These are phyloP conservation scores for Syngnathoides biaculeatus DNA, from an alignment of 2,113 vertebrate species.

Conservation along the genomic window DNA sequence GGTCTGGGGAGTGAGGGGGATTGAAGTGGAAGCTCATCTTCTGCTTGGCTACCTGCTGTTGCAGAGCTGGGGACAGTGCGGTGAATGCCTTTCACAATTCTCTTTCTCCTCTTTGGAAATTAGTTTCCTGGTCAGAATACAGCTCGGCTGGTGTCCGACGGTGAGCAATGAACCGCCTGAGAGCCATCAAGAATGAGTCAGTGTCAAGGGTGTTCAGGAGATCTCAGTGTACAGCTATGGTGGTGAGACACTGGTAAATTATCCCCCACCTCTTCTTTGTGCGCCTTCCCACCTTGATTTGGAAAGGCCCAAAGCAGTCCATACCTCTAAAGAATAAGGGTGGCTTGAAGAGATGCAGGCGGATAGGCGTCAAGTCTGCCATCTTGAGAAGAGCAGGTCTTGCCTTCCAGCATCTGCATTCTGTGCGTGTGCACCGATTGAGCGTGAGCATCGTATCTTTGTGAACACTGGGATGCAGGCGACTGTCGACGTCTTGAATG, in stretches of 20 bases:
- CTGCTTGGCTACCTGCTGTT: too few species aligned
- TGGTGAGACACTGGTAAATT: slow-evolving; percentile 2
- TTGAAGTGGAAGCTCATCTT: too few species aligned
- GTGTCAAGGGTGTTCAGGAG: neutral
- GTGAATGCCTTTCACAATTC: neutral
- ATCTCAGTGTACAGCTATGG: neutral
- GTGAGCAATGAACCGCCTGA: neutral
- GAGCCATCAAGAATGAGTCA: neutral
- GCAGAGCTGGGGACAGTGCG: neutral
- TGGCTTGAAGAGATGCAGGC: neutral
- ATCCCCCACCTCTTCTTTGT: slow-evolving; percentile 1
- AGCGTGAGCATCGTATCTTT: neutral
- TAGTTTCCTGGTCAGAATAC: neutral
- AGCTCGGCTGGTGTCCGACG: neutral
- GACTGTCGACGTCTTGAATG: neutral
- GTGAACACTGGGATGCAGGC: neutral
- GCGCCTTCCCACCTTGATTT: neutral
- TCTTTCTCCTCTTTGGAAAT: neutral
- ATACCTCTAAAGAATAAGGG: neutral
- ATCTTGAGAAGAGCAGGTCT: neutral
- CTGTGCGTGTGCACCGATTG: neutral
- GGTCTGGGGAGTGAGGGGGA: too few species aligned
- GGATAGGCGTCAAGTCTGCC: neutral
- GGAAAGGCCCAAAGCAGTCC: neutral
- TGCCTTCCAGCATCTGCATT: neutral